Conservation (phyloP, 2,113 vertebrate species). For the Hepsetus odoe region DNA sequence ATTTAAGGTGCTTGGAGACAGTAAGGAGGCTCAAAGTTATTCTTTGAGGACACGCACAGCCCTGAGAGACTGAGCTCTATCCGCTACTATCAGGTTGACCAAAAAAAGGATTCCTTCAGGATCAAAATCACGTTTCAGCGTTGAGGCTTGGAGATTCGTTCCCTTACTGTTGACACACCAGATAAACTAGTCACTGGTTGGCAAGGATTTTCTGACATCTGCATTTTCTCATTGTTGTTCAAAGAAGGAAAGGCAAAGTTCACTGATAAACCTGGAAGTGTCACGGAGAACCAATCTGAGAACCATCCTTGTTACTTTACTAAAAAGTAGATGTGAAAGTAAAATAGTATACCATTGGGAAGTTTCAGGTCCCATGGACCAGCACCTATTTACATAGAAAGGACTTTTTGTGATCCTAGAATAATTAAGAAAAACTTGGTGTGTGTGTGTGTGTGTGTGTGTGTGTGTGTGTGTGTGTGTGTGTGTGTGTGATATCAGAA, state of each 20-base stretch:
- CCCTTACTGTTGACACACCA: background rate
- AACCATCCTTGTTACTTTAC: too few species aligned
- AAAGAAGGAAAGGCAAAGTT: background rate
- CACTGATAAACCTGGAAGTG: background rate
- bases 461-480: too few species aligned
- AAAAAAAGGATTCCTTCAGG: slow-evolving; percentile 5
- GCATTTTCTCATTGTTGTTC: background rate
- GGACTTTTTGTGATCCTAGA: too few species aligned
- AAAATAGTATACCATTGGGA: too few species aligned
- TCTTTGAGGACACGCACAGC: background rate
- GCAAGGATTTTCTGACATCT: background rate
- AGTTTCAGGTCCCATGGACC: too few species aligned
- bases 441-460: too few species aligned
- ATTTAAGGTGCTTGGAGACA: background rate
- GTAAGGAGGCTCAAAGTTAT: background rate
- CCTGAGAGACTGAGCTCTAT: background rate
- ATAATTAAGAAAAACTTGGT: too few species aligned
- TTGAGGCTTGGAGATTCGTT: background rate
- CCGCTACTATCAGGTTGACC: background rate
- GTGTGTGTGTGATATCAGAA: too few species aligned
- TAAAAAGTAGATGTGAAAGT: too few species aligned
- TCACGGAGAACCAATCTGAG: too few species aligned
- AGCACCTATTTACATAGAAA: too few species aligned
- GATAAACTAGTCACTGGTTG: background rate
- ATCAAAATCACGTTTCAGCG: background rate